Conservation (phyloP, 2,797 vertebrate genomes). For the Mus caroli region DNA sequence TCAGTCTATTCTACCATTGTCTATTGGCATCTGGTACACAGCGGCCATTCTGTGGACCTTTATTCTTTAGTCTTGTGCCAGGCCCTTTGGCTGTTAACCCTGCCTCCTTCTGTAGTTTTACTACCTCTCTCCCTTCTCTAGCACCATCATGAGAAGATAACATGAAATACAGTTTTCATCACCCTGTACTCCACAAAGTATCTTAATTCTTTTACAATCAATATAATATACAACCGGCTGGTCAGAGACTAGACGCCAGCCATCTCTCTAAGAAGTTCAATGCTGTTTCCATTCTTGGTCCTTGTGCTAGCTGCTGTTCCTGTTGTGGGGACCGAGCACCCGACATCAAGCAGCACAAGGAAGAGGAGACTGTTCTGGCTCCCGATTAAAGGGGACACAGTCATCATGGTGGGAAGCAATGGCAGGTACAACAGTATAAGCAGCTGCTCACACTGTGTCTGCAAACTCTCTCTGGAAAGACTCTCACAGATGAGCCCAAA, state of each 20-base stretch:
- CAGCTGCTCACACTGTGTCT: neutral
- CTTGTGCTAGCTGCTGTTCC: neutral
- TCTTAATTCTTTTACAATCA: constrained; percentile 45
- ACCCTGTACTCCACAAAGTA: neutral
- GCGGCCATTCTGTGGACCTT: neutral
- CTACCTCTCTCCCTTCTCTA: constrained; percentile 10
- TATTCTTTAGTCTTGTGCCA: neutral
- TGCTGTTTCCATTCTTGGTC: constrained; percentile 12
- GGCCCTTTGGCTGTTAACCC: neutral
- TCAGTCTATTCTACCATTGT: neutral
- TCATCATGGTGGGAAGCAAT: neutral
- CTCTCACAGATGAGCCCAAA: neutral
- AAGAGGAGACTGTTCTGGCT: neutral
- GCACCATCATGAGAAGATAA: neutral
- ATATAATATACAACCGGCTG: neutral
- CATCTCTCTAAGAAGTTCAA: constrained; percentile 30
- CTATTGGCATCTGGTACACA: neutral
- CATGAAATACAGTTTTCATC: neutral
- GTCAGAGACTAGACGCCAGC: neutral
- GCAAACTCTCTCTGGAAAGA: neutral
- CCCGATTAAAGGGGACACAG: neutral
- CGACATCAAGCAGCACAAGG: neutral
- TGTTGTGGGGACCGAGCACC: neutral
- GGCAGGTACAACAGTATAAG: neutral
- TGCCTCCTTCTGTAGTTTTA: neutral